phyloP scores from a whole-genome alignment of 2,888 invertebrate genomes.

The Boloria euphrosyne region DNA sequence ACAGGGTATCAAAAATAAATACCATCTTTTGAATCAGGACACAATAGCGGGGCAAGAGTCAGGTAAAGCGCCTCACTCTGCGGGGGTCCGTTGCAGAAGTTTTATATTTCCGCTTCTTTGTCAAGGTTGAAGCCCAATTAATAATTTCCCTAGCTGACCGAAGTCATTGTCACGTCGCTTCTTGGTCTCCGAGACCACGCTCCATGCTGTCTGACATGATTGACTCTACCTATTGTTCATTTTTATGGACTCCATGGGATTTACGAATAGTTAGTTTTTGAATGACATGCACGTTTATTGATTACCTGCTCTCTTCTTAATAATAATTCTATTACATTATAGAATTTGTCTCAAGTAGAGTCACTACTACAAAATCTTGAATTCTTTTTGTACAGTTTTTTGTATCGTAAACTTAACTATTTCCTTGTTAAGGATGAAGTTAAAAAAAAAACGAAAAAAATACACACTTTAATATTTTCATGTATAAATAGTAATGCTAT shows the following conservation, averaged over 20 bases:
- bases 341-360: no score
- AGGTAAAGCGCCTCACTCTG: constrained; percentile 76
- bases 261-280: constrained; percentile 50
- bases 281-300: constrained; percentile 41
- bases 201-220: constrained; percentile 73
- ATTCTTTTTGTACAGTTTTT: constrained; percentile 10
- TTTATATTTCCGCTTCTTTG: constrained; percentile 83
- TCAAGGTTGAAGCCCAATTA: constrained; percentile 73
- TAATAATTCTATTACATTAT: constrained; percentile 14
- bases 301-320: constrained; percentile 33
- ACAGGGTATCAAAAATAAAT: constrained; percentile 75
- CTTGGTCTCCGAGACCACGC: constrained; percentile 52
- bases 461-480: constrained; percentile 25
- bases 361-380: constrained; percentile 2
- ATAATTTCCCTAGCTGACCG: constrained; percentile 81
- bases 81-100: constrained; percentile 76
- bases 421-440: constrained; percentile 31
- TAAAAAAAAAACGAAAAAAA: constrained; percentile 16
- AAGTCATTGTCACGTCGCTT: constrained; percentile 70
- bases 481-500: constrained; percentile 37
- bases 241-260: constrained; percentile 68
- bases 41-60: constrained; percentile 81
- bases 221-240: constrained; percentile 78
- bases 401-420: constrained; percentile 11
- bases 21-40: constrained; percentile 70